Percentiles rank a stretch among this genome's conserved stretches.
Conservation (phyloP, 2,797 vertebrate genomes). For the Coregonus ussuriensis region DNA sequence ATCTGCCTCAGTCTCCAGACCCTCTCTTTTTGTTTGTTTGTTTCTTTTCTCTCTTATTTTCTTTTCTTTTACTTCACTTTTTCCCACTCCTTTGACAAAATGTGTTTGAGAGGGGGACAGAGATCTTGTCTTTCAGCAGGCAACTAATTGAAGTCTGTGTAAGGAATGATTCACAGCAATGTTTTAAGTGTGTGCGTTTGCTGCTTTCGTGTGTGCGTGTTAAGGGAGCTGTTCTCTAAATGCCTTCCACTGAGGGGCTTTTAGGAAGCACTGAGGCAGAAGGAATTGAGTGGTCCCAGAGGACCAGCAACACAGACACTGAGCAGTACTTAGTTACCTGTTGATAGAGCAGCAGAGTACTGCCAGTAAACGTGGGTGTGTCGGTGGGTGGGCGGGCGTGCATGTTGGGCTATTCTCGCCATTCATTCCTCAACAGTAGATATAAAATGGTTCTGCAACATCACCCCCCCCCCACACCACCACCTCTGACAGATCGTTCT, state of each 20-base stretch:
- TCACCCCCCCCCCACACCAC: background rate
- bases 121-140: background rate
- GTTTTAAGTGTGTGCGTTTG: background rate
- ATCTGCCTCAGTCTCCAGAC: background rate
- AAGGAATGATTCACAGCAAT: background rate
- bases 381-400: background rate
- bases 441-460: background rate
- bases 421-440: background rate
- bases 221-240: background rate
- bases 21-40: slow-evolving; percentile 1
- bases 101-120: background rate
- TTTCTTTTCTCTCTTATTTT: background rate
- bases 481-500: background rate
- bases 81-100: background rate
- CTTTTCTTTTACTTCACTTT: background rate
- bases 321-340: background rate
- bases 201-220: background rate
- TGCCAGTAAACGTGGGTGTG: no score
- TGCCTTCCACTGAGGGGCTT: background rate
- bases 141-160: slow-evolving; percentile 1
- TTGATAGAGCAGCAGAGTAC: background rate
- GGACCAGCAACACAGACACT: background rate
- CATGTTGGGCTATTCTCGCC: no score
- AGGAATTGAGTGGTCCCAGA: background rate
- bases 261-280: background rate